phyloP scores from a whole-genome alignment of 2,888 invertebrate genomes.

The Drosophila niveifrons region DNA sequence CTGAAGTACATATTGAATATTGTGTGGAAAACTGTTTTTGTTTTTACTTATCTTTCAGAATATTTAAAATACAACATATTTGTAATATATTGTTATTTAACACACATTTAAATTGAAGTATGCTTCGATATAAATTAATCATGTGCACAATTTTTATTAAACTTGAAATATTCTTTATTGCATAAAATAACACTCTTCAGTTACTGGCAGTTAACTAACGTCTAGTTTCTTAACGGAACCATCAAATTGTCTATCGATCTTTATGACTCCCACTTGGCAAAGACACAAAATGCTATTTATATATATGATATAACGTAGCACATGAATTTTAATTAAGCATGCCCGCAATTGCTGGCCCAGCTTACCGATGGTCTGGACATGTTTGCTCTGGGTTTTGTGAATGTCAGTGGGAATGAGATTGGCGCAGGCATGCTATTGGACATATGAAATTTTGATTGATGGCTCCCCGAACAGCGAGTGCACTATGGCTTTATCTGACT shows the following conservation, averaged over 20 bases:
- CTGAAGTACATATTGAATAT: too few relatives aligned
- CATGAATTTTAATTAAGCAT: slow-evolving; percentile 68
- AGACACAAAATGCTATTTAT: slow-evolving; percentile 39
- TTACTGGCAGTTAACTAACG: neutral
- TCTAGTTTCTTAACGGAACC: neutral
- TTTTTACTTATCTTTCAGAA: neutral
- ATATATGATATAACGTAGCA: slow-evolving; percentile 34
- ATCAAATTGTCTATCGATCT: slow-evolving; percentile 7
- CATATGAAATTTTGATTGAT: slow-evolving; percentile 77
- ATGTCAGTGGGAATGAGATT: slow-evolving; percentile 1
- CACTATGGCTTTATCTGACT: slow-evolving; percentile 59
- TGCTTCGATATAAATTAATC: neutral
- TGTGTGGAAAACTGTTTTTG: neutral
- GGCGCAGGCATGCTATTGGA: slow-evolving; percentile 42
- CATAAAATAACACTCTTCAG: too few relatives aligned
- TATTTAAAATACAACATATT: too few relatives aligned
- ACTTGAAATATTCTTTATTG: too few relatives aligned
- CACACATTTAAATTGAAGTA: neutral
- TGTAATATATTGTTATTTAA: too few relatives aligned
- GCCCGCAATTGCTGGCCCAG: slow-evolving; percentile 32
- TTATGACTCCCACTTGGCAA: slow-evolving; percentile 40
- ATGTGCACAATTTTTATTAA: too few relatives aligned
- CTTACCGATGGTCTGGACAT: slow-evolving; percentile 8
- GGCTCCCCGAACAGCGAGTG: slow-evolving; percentile 59
- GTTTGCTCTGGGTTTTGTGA: slow-evolving; percentile 15